These are phyloP conservation scores for Cyprinodon tularosa DNA, from an alignment of 2,113 vertebrate genomes.

Conservation along the genomic window DNA sequence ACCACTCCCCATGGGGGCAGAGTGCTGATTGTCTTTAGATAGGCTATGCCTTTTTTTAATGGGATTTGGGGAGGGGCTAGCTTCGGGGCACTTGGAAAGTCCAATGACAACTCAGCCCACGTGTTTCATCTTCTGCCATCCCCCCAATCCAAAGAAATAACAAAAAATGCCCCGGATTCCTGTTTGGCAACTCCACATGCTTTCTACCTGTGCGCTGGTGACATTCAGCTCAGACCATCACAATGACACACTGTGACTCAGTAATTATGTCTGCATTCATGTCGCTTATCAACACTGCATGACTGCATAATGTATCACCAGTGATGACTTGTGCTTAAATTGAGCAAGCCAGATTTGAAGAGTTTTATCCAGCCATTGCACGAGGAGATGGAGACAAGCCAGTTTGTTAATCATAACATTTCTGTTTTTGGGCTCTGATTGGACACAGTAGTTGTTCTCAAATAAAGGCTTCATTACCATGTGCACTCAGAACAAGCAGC, in stretches of 20 bases:
- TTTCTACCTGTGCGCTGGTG: constrained; percentile 5
- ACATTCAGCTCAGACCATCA: background rate
- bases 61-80: constrained; percentile 37
- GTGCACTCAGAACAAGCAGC: constrained; percentile 8
- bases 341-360: constrained; percentile 52
- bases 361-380: constrained; percentile 41
- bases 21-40: constrained; percentile 32
- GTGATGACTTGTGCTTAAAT: constrained; percentile 52
- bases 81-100: constrained; percentile 28
- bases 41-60: constrained; percentile 44
- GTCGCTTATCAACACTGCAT: background rate
- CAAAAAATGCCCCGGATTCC: constrained; percentile 1
- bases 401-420: constrained; percentile 47
- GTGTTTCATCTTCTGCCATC: constrained; percentile 27
- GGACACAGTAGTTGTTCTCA: constrained; percentile 33
- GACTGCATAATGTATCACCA: constrained; percentile 8
- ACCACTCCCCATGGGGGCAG: constrained; percentile 33
- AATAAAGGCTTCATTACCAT: constrained; percentile 5
- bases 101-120: constrained; percentile 44
- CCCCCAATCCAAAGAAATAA: constrained; percentile 17
- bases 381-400: constrained; percentile 45
- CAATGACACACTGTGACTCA: constrained; percentile 14
- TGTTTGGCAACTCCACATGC: constrained; percentile 1
- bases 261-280: constrained; percentile 8
- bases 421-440: constrained; percentile 43